A percentile compares a stretch with the other conserved stretches of the same genome.
Evolutionary conservation across 1,140 invertebrate genomes (phyloP).

Genomic region (Dreissena rostriformis): DNA sequence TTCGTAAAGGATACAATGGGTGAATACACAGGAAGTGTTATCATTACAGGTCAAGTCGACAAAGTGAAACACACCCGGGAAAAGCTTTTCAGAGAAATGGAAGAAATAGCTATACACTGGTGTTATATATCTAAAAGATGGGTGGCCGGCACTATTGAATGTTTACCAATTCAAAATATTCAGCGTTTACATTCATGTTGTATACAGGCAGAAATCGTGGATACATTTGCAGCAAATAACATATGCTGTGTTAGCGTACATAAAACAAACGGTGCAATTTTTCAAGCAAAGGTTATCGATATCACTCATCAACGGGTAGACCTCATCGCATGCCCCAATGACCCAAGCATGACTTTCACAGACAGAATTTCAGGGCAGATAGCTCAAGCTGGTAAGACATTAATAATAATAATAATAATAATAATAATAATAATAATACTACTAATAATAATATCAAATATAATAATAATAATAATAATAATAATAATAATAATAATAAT

Average conservation of each 20-base stretch:
- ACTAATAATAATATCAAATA: not conserved
- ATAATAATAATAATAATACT: too few species aligned
- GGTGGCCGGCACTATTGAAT: not conserved
- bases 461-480: not conserved
- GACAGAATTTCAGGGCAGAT: not conserved
- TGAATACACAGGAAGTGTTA: constrained; percentile 5
- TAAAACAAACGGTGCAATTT: not conserved
- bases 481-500: not conserved
- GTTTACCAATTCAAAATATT: not conserved
- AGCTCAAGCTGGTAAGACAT: not conserved
- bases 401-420: not conserved
- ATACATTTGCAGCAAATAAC: constrained; percentile 3
- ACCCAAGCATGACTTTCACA: not conserved
- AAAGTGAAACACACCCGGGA: not conserved
- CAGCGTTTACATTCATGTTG: not conserved
- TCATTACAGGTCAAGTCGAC: not conserved
- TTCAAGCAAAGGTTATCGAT: not conserved
- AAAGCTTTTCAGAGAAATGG: not conserved
- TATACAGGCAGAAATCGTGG: not conserved
- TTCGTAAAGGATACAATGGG: not conserved
- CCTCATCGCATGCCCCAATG: not conserved
- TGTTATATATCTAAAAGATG: not conserved
- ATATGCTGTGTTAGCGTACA: not conserved
- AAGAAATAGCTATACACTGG: not conserved
- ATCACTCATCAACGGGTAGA: not conserved